Evolutionary conservation across 2,888 invertebrate genomes (phyloP).

Genomic region (Hylaea fasciaria): DNA sequence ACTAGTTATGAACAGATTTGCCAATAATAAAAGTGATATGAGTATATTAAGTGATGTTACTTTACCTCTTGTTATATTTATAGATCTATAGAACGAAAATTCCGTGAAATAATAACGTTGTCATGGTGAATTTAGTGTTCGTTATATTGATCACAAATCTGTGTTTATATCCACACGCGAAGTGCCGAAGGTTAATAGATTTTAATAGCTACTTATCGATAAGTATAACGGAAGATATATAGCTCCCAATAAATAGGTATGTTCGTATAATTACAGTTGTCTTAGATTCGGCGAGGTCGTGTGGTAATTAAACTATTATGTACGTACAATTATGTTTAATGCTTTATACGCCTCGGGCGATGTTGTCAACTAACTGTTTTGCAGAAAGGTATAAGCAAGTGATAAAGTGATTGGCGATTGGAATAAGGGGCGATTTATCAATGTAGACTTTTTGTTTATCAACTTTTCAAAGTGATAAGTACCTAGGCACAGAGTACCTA

Average conservation of each 20-base stretch:
- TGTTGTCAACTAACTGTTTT: slow-evolving; percentile 19
- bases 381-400: slow-evolving; percentile 10
- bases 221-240: slow-evolving; percentile 55
- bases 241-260: slow-evolving; percentile 43
- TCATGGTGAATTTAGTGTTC: too few species aligned
- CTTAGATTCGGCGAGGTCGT: slow-evolving; percentile 54
- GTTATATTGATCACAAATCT: too few species aligned
- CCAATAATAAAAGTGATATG: too few species aligned
- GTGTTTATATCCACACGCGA: slow-evolving; percentile 29
- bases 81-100: too few species aligned
- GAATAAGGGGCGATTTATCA: background rate
- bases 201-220: slow-evolving; percentile 47
- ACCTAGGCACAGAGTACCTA: too few species aligned
- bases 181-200: slow-evolving; percentile 50
- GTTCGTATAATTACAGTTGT: slow-evolving; percentile 46
- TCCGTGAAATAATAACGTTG: too few species aligned
- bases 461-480: too few species aligned
- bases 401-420: slow-evolving; percentile 2
- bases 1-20: too few species aligned
- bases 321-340: slow-evolving; percentile 48
- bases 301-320: slow-evolving; percentile 60
- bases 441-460: background rate
- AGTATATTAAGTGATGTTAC: too few species aligned
- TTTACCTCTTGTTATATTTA: too few species aligned
- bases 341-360: slow-evolving; percentile 42